phyloP scores from a whole-genome alignment of 2,797 vertebrate genomes.

The Champsocephalus gunnari region DNA sequence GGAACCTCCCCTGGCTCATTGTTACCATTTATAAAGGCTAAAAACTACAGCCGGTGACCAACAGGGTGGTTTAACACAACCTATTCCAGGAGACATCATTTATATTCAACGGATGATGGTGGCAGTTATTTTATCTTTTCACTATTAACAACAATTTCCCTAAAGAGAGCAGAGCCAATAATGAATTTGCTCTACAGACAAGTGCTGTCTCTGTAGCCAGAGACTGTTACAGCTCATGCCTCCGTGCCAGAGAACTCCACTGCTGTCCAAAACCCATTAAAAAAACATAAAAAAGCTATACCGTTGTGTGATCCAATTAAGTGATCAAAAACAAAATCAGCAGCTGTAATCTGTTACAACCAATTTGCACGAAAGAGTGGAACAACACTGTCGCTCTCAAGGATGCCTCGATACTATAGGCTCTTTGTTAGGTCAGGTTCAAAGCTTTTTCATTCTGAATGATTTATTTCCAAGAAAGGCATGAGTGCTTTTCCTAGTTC shows the following conservation, averaged over 20 bases:
- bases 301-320: slow-evolving; percentile 50
- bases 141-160: slow-evolving; percentile 31
- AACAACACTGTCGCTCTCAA: slow-evolving; percentile 18
- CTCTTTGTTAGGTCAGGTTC: too few species aligned
- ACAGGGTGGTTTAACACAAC: background rate
- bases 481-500: too few species aligned
- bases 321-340: slow-evolving; percentile 55
- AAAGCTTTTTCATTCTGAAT: too few species aligned
- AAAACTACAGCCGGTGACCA: slow-evolving; percentile 2
- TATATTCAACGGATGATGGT: slow-evolving; percentile 8
- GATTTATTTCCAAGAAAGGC: too few species aligned
- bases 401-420: background rate
- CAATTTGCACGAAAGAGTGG: slow-evolving; percentile 28
- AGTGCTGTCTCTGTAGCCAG: slow-evolving; percentile 29
- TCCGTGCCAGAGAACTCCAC: slow-evolving; percentile 38
- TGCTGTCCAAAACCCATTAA: slow-evolving; percentile 56
- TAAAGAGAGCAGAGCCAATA: slow-evolving; percentile 33
- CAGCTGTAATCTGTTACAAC: slow-evolving; percentile 34
- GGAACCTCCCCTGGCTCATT: slow-evolving; percentile 13
- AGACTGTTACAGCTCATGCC: slow-evolving; percentile 20
- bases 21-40: background rate
- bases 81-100: slow-evolving; percentile 13
- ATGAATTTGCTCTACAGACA: slow-evolving; percentile 36
- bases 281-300: slow-evolving; percentile 57
- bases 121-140: slow-evolving; percentile 39